These are phyloP conservation scores for Porites divaricata DNA, from an alignment of 92 coral and sea anemone genomes.

Conservation along the genomic window DNA sequence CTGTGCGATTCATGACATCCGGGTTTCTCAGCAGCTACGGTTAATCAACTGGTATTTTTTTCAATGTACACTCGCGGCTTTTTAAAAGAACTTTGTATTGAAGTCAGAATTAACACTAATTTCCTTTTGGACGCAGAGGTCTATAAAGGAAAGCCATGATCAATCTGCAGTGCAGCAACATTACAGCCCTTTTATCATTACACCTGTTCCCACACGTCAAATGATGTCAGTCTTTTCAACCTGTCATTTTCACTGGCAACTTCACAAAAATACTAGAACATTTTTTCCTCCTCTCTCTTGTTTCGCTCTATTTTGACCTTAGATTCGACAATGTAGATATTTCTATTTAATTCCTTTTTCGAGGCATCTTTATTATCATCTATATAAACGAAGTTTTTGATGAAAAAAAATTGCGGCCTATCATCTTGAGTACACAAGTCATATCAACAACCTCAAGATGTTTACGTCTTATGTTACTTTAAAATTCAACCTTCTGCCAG, in stretches of 20 bases:
- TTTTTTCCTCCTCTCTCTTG: background rate
- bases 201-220: slow-evolving; percentile 39
- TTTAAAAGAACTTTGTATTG: background rate
- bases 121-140: background rate
- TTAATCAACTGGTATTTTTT: background rate
- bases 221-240: slow-evolving; percentile 5
- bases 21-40: background rate
- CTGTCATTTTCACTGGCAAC: slow-evolving; percentile 7
- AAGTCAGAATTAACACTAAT: background rate
- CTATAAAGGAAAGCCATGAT: background rate
- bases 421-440: slow-evolving; percentile 33
- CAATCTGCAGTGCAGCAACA: background rate
- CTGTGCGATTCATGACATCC: slow-evolving; percentile 1
- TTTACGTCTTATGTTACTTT: background rate
- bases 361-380: background rate
- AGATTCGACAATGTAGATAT: background rate
- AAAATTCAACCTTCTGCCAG: background rate
- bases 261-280: background rate
- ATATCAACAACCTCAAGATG: background rate
- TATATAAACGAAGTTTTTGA: background rate
- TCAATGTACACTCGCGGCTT: background rate
- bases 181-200: background rate
- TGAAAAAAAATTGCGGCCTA: background rate
- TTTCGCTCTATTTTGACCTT: background rate
- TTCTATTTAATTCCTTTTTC: background rate